Percentiles rank a stretch among this genome's conserved stretches.
These are phyloP conservation scores for Protonemura montana DNA, from an alignment of 2,888 invertebrate genomes.

Conservation along the genomic window DNA sequence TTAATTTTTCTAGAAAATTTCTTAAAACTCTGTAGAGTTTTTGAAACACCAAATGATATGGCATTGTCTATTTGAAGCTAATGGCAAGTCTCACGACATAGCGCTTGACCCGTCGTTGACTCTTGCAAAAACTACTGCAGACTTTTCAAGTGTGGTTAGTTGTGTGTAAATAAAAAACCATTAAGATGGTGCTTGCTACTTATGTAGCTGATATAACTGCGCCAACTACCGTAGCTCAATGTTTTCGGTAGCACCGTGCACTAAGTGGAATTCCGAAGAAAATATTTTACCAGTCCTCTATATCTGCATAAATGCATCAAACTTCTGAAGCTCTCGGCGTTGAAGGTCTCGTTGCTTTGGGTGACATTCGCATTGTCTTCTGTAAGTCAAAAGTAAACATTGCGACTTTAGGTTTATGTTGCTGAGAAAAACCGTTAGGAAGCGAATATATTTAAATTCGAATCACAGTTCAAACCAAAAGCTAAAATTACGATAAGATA, in stretches of 20 bases:
- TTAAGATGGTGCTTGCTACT: slow-evolving; percentile 1
- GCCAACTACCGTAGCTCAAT: too few species aligned
- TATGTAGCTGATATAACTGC: not conserved
- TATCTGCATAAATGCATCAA: not conserved
- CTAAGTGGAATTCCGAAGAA: not conserved
- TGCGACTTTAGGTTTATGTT: too few species aligned
- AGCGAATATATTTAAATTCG: too few species aligned
- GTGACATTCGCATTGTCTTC: not conserved
- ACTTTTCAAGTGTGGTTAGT: not conserved
- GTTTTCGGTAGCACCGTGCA: not conserved
- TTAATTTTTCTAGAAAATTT: too few species aligned
- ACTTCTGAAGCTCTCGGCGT: not conserved
- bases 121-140: slow-evolving; percentile 9
- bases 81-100: not conserved
- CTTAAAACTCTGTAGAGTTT: not conserved
- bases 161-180: not conserved
- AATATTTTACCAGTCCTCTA: not conserved
- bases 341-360: not conserved
- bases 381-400: not conserved
- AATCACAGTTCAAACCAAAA: too few species aligned
- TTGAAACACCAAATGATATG: not conserved
- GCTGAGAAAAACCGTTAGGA: too few species aligned
- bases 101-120: not conserved
- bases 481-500: too few species aligned
- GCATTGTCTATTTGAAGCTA: not conserved